Base-by-base conservation (phyloP, 2,888 invertebrate species). In the Icerya purchasi region DNA sequence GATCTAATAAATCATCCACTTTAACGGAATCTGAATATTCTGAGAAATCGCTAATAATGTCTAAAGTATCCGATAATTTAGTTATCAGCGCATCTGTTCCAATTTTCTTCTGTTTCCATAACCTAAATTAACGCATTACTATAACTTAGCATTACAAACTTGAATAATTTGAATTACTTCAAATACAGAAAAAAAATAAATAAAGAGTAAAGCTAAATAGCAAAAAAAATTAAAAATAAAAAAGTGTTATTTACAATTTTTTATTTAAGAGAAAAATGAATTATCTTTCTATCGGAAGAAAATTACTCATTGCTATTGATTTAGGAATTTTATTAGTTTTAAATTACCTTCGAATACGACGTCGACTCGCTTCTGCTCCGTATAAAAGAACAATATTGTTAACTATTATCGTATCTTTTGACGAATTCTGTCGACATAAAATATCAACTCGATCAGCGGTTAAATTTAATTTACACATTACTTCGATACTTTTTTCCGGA, bases 351-450 rank as follows among this genome's bases (percentile, higher is more conserved):
- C 56, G 56, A 8, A 60, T 24, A 3, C 60, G 36, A 3, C 53
- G 23, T 14, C 60, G 56, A 25, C 50, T 56, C 3, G 60, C 55
- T 25, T 60, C 60, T 19, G 24, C 25, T 1, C 60, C 60, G 2
- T 51, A 60, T 52, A 56, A 56, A 2, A 60, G 23, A 3, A 23
- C 56, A 20, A 60, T 51, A 56, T 56, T 60, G 52, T 56, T 60
- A 8, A 52, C 60, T 22, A 60, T 20, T 1, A 56, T 20, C 14
- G 56, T 52, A 22, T 60, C 60, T 49, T 60, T 60, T 2, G 24
- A 52, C 21, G 60, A 52, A 52, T 56, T 56, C n/a, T 56, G 56
- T 53, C 56, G 56, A n/a, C 24, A 52, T 3, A 60, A 25, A 22
- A 56, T 50, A n/a, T 60, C 60, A 3, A 60, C 25, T 19, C 60